Conservation (phyloP, 2,888 invertebrate genomes). For the Agrotis puta region DNA sequence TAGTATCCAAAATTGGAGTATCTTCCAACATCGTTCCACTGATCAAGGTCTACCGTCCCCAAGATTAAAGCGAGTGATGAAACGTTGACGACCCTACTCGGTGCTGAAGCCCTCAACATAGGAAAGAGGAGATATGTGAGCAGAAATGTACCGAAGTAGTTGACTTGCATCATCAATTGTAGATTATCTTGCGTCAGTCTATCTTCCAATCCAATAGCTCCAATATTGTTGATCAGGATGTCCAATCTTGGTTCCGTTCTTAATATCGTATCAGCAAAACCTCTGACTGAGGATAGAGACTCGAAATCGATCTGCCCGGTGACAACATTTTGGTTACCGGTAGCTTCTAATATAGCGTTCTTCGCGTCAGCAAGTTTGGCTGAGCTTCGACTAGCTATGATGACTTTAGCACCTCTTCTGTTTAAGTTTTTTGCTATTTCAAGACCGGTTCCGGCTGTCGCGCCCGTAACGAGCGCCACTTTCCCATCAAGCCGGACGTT, state of each 20-base stretch:
- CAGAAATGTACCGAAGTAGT: slow-evolving; percentile 82
- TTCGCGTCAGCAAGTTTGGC: slow-evolving; percentile 72
- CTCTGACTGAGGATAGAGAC: slow-evolving; percentile 88
- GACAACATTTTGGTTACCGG: slow-evolving; percentile 73
- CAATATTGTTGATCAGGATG: slow-evolving; percentile 87
- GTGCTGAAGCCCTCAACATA: slow-evolving; percentile 76
- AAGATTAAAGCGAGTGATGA: slow-evolving; percentile 92
- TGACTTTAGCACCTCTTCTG: slow-evolving; percentile 89
- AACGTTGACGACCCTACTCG: slow-evolving; percentile 80
- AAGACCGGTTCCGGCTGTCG: slow-evolving; percentile 80
- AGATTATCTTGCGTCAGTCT: slow-evolving; percentile 91
- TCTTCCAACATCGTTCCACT: slow-evolving; percentile 93
- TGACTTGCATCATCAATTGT: slow-evolving; percentile 92
- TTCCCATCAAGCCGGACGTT: slow-evolving; percentile 76
- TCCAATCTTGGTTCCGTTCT: slow-evolving; percentile 86
- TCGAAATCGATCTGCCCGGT: slow-evolving; percentile 86
- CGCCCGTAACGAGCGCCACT: slow-evolving; percentile 84
- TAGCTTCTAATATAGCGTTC: slow-evolving; percentile 68
- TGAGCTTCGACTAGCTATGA: slow-evolving; percentile 89
- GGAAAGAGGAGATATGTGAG: slow-evolving; percentile 81
- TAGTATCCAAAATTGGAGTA: slow-evolving; percentile 91
- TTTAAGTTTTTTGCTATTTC: slow-evolving; percentile 84
- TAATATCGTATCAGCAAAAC: slow-evolving; percentile 91
- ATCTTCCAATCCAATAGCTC: slow-evolving; percentile 84
- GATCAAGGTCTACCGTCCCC: slow-evolving; percentile 93